Conservation (phyloP, 2,113 vertebrate genomes). For the Tenebrosternarchus preto region DNA sequence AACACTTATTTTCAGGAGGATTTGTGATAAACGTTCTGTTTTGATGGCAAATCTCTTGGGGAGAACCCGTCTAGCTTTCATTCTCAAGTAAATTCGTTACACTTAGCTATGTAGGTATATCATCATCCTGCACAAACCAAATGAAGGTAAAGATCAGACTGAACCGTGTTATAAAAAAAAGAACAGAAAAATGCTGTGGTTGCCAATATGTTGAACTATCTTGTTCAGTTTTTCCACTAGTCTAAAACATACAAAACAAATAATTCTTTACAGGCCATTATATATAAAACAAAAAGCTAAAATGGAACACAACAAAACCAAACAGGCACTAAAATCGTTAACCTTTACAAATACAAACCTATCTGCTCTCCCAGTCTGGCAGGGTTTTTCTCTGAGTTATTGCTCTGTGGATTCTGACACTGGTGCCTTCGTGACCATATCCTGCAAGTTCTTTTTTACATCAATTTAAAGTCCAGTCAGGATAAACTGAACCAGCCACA, state of each 20-base stretch:
- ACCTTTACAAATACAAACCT: not conserved
- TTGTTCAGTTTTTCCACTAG: not conserved
- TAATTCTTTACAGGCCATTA: not conserved
- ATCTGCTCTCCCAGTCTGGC: not conserved
- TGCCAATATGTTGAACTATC: not conserved
- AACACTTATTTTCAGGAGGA: not conserved
- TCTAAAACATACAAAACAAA: not conserved
- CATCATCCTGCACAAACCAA: not conserved
- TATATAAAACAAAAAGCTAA: not conserved
- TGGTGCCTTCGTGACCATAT: not conserved
- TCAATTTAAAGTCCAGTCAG: conserved; percentile 3
- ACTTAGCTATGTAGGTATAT: not conserved
- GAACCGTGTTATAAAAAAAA: conserved; percentile 1
- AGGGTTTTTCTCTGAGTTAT: conserved; percentile 1
- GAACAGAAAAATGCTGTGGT: not conserved
- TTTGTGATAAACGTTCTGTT: not conserved
- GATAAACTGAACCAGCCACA: not conserved
- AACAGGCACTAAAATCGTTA: not conserved
- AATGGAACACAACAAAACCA: not conserved
- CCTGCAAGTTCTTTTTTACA: not conserved
- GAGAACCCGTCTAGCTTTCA: not conserved
- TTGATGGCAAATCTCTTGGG: not conserved
- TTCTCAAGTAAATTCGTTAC: not conserved
- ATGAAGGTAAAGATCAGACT: not conserved
- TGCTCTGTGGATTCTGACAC: conserved; percentile 8